Percentiles rank a stretch among this genome's conserved stretches.
Evolutionary conservation across 2,888 invertebrate genomes (phyloP).

Genomic region (Theristus sp.): DNA sequence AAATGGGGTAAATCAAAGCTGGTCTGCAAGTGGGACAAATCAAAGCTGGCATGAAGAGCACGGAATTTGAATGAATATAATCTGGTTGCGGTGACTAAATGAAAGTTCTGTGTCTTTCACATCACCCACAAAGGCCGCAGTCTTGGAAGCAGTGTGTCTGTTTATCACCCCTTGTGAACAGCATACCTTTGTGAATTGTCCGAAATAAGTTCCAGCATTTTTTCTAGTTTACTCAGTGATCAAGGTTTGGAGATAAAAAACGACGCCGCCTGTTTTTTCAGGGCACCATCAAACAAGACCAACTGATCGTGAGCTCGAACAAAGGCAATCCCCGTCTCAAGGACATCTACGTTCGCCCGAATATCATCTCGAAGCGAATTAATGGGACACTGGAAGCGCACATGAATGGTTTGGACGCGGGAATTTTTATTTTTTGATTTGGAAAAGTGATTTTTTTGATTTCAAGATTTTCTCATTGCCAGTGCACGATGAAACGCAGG

Average conservation of each 20-base stretch:
- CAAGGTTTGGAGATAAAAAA: neutral
- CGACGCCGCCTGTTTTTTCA: slow-evolving; percentile 9
- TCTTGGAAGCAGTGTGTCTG: too few relatives aligned
- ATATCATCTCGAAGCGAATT: slow-evolving; percentile 57
- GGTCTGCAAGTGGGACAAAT: neutral
- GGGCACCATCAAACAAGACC: slow-evolving; percentile 91
- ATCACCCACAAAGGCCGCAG: too few relatives aligned
- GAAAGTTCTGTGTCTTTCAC: too few relatives aligned
- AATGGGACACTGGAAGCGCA: slow-evolving; percentile 70
- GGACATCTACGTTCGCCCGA: slow-evolving; percentile 71
- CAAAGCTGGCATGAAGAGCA: neutral
- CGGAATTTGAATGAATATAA: too few relatives aligned
- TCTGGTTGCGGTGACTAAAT: neutral
- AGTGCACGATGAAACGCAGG: too few relatives aligned
- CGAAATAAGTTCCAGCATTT: too few relatives aligned
- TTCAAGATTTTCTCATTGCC: neutral
- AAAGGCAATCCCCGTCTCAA: slow-evolving; percentile 83
- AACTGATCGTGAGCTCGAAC: slow-evolving; percentile 71
- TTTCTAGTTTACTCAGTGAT: too few relatives aligned
- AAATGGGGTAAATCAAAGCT: too few relatives aligned
- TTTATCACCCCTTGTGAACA: too few relatives aligned
- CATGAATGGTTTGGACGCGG: slow-evolving; percentile 49
- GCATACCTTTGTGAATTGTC: too few relatives aligned
- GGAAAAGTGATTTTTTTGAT: neutral
- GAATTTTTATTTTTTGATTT: neutral